Evolutionary conservation across 2,113 vertebrate genomes (phyloP).

Genomic region (Alethe diademata): DNA sequence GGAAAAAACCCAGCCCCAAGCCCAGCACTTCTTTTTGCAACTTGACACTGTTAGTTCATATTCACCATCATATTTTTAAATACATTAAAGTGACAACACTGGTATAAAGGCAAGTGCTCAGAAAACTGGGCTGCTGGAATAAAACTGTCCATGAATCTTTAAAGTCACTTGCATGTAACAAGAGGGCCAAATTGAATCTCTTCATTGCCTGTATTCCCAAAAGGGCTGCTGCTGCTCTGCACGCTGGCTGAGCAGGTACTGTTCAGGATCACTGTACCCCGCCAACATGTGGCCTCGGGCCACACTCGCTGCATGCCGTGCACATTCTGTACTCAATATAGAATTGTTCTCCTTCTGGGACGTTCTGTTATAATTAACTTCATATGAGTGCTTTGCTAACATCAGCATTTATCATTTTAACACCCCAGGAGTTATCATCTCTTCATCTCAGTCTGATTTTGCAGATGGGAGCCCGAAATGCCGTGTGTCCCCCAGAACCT

Average conservation of each 20-base stretch:
- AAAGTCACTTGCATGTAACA: conserved; percentile 9
- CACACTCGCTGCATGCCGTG: background rate
- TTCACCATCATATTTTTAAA: background rate
- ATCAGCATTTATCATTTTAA: conserved; percentile 29
- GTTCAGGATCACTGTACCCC: background rate
- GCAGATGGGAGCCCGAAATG: background rate
- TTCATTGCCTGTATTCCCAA: background rate
- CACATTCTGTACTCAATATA: conserved; percentile 31
- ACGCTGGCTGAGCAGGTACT: conserved; percentile 7
- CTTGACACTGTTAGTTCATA: background rate
- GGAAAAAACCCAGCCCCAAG: background rate
- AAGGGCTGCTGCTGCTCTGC: background rate
- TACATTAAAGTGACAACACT: background rate
- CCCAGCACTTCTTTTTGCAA: background rate
- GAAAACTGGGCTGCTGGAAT: conserved; percentile 9
- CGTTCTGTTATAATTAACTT: conserved; percentile 50
- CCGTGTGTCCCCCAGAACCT: background rate
- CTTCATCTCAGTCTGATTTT: background rate
- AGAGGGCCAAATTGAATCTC: background rate
- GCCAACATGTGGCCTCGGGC: background rate
- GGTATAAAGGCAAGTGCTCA: background rate
- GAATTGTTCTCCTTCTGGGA: conserved; percentile 47
- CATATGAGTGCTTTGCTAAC: background rate
- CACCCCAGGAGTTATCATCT: background rate
- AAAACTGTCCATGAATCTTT: conserved; percentile 21